These are phyloP conservation scores for Anolis apletophallus DNA, from an alignment of 2,797 vertebrate genomes.

Conservation along the genomic window DNA sequence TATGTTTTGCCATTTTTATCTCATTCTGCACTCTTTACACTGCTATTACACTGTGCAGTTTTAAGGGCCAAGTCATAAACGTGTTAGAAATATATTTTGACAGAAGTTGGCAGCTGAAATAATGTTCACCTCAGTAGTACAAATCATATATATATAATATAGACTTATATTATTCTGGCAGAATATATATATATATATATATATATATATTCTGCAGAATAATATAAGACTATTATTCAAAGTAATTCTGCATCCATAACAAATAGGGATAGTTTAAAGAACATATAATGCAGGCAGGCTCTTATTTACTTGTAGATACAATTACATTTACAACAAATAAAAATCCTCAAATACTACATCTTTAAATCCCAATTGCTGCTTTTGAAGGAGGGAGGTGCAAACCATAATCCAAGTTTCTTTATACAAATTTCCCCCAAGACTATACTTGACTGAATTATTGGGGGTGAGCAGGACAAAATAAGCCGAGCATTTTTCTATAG, in stretches of 20 bases:
- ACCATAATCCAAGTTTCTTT: conserved; percentile 17
- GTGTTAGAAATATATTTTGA: conserved; percentile 62
- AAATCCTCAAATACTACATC: conserved; percentile 60
- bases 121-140: conserved; percentile 58
- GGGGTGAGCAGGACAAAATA: conserved; percentile 3
- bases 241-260: conserved; percentile 66
- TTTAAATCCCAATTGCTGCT: conserved; percentile 57
- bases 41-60: conserved; percentile 52
- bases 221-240: conserved; percentile 73
- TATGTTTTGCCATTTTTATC: conserved; percentile 57
- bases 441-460: conserved; percentile 36
- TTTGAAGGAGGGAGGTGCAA: conserved; percentile 42
- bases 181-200: too few species aligned
- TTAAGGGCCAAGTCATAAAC: conserved; percentile 51
- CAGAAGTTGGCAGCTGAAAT: conserved; percentile 65
- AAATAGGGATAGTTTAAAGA: conserved; percentile 65
- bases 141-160: conserved; percentile 32
- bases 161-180: too few species aligned
- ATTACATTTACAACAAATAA: conserved; percentile 71
- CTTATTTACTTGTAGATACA: conserved; percentile 69
- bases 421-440: conserved; percentile 47
- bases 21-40: conserved; percentile 53
- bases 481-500: background rate
- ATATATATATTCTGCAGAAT: conserved; percentile 32
- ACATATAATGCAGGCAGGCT: conserved; percentile 65